phyloP scores from a whole-genome alignment of 2,888 invertebrate genomes.

The Phengaris arion region DNA sequence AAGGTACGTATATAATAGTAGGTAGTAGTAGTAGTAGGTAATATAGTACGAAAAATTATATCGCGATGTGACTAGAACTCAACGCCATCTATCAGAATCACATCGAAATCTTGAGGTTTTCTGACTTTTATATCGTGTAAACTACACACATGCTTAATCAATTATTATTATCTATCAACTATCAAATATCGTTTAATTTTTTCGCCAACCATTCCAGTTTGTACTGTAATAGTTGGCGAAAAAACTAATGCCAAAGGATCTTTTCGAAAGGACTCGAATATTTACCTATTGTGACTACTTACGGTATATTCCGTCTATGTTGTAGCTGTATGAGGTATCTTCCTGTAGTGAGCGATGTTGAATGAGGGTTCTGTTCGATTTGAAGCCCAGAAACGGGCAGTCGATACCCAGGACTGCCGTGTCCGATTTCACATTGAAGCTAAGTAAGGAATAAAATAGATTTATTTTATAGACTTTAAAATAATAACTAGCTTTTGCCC shows the following conservation, averaged over 20 bases:
- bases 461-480: background rate
- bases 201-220: too few relatives aligned
- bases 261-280: too few relatives aligned
- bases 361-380: constrained; percentile 52
- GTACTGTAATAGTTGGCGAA: too few relatives aligned
- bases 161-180: too few relatives aligned
- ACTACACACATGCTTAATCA: too few relatives aligned
- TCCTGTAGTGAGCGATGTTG: constrained; percentile 54
- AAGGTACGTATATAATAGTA: background rate
- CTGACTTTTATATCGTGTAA: too few relatives aligned
- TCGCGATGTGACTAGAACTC: background rate
- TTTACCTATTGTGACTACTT: constrained; percentile 42
- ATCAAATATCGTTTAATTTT: too few relatives aligned
- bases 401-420: constrained; percentile 50
- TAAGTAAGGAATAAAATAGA: constrained; percentile 36
- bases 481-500: too few relatives aligned
- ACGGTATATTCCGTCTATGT: constrained; percentile 56
- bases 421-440: constrained; percentile 48
- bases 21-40: too few relatives aligned
- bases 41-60: background rate
- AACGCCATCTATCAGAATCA: background rate
- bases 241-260: too few relatives aligned
- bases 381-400: constrained; percentile 52
- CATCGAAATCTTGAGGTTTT: background rate
- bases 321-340: constrained; percentile 48